Base-by-base conservation (phyloP, 2,797 vertebrate species). In the Novumbra hubbsi region DNA sequence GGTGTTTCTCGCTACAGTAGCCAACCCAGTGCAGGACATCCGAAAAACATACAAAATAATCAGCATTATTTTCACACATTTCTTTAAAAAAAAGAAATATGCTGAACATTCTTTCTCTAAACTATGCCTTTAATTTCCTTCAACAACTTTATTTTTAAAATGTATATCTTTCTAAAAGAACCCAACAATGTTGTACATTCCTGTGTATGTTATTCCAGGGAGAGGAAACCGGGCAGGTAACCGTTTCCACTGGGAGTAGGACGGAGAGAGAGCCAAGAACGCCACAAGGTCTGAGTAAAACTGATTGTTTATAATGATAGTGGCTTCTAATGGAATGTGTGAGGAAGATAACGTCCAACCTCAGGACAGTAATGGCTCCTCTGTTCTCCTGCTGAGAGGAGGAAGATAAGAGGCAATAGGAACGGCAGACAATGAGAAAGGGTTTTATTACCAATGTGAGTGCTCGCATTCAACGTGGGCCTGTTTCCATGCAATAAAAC, bases 241-340 rank as follows among this genome's bases (percentile, higher is more conserved):
- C 76, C 63, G 72, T 80, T 81, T 80, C 75, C 74, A 74, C 80
- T 78, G 55, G 70, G 77, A 64, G 60, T 14, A 24, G 84, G 74
- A 78, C 57, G 75, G 70, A 11, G 41, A 80, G 73, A 48, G 73
- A 76, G 79, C 79, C 78, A 82, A 83, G 79, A 82, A 34, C 73
- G 73, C 75, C 68, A 77, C 48, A 7, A 69, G 60, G 73, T 74
- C 30, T 48, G 68, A n/a, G 80, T 80, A 38, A 45, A 83, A 80
- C 85, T 70, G 28, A 72, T 82, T 80, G 84, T 74, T 75, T 86
- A 86, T 76, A 89, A 90, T 86, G 89, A 90, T 76, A 80, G 63
- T 75, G 79, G 74, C 79, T 73, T 87, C 89, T 84, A 86, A 84
- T 84, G 78, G 68, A 76, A 80, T 66, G 75, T 76, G 81, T 77